Conservation (phyloP, 2,888 invertebrate species). For the Epinotia nisella region DNA sequence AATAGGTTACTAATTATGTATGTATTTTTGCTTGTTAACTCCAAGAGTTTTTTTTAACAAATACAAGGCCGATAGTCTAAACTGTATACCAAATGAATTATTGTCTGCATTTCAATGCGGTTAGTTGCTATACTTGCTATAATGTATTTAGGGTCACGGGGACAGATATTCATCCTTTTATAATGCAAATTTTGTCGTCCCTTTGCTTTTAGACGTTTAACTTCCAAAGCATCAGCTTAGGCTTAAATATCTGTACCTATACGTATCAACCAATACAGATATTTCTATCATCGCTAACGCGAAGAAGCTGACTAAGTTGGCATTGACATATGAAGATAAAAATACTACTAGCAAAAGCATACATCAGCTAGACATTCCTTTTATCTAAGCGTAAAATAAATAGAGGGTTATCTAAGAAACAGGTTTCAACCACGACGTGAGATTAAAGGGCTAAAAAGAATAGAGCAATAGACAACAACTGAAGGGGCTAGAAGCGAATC, state of each 20-base stretch:
- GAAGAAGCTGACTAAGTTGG: slow-evolving; percentile 21
- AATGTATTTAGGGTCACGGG: slow-evolving; percentile 30
- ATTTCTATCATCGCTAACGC: slow-evolving; percentile 17
- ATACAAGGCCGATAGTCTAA: slow-evolving; percentile 1
- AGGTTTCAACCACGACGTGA: slow-evolving; percentile 68
- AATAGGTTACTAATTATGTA: slow-evolving; percentile 28
- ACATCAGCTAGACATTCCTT: slow-evolving; percentile 58
- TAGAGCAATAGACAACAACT: slow-evolving; percentile 48
- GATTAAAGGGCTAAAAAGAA: slow-evolving; percentile 57
- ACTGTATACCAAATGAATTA: slow-evolving; percentile 13
- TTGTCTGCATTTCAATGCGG: slow-evolving; percentile 34
- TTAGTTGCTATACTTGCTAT: slow-evolving; percentile 1
- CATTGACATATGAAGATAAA: slow-evolving; percentile 29
- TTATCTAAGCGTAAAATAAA: slow-evolving; percentile 46
- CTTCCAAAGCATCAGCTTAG: slow-evolving; percentile 7
- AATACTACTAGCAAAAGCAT: slow-evolving; percentile 41
- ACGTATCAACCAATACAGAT: neutral
- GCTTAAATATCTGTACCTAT: neutral
- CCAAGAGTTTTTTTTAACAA: slow-evolving; percentile 7
- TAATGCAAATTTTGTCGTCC: slow-evolving; percentile 38
- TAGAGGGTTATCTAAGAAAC: slow-evolving; percentile 65
- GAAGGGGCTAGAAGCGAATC: slow-evolving; percentile 64
- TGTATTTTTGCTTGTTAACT: slow-evolving; percentile 4
- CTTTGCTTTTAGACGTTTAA: slow-evolving; percentile 20
- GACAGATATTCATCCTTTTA: slow-evolving; percentile 38